phyloP scores from a whole-genome alignment of 2,888 invertebrate species.

The Coenonympha arcania region DNA sequence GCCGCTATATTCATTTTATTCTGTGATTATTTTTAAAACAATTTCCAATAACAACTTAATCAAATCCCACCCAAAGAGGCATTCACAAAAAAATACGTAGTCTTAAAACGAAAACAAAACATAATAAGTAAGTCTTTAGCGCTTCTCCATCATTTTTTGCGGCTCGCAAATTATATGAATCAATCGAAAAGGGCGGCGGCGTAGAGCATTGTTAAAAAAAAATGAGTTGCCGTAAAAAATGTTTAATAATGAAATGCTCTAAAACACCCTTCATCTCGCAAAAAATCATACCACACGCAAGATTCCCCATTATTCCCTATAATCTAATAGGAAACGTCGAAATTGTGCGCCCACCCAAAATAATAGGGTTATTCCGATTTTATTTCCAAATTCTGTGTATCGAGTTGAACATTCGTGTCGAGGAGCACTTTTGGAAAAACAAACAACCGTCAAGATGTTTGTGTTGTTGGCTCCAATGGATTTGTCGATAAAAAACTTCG shows the following conservation, averaged over 20 bases:
- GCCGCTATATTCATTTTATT: too few species aligned
- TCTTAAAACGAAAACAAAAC: constrained; percentile 13
- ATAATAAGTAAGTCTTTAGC: constrained; percentile 20
- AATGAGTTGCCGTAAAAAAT: constrained; percentile 67
- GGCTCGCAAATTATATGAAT: constrained; percentile 62
- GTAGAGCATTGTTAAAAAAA: constrained; percentile 66
- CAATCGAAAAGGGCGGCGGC: constrained; percentile 67
- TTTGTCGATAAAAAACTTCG: constrained; percentile 24
- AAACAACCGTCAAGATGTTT: constrained; percentile 25
- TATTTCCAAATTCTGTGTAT: constrained; percentile 40
- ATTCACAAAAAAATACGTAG: constrained; percentile 9
- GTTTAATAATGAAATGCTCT: constrained; percentile 53
- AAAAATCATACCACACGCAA: constrained; percentile 63
- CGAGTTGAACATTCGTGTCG: constrained; percentile 30
- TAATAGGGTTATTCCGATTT: constrained; percentile 43
- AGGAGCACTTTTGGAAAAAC: constrained; percentile 20
- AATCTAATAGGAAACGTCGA: constrained; percentile 58
- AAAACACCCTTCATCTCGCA: constrained; percentile 57
- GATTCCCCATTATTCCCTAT: constrained; percentile 52
- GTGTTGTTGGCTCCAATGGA: constrained; percentile 17
- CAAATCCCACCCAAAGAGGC: constrained; percentile 20
- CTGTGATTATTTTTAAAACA: constrained; percentile 4
- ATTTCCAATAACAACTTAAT: constrained; percentile 21
- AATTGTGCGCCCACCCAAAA: constrained; percentile 50
- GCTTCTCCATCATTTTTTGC: constrained; percentile 43